A percentile compares a stretch with the other conserved stretches of the same genome.
Conservation (phyloP, 2,888 invertebrate species). For the Amblyteles armatorius region DNA sequence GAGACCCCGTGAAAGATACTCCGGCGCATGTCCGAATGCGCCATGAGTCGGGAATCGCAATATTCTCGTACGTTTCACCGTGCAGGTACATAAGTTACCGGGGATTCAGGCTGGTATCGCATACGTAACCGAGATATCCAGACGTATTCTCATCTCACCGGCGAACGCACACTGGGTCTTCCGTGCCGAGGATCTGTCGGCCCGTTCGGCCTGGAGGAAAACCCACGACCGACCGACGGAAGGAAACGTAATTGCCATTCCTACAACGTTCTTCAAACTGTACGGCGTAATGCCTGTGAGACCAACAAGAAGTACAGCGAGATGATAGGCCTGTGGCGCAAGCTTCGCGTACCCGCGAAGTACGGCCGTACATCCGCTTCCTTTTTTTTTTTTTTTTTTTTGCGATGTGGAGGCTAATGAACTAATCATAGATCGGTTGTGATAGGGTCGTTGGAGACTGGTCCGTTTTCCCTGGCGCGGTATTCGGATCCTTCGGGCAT, state of each 20-base stretch:
- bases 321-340: background rate
- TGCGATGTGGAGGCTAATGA: background rate
- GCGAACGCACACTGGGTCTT: slow-evolving; percentile 6
- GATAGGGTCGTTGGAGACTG: no score
- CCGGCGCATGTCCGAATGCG: slow-evolving; percentile 17
- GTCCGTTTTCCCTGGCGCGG: no score
- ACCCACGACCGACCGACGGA: slow-evolving; percentile 37
- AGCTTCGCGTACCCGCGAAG: background rate
- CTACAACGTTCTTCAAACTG: background rate
- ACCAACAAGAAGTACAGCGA: slow-evolving; percentile 24
- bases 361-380: background rate
- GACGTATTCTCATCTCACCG: slow-evolving; percentile 50
- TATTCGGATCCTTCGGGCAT: no score
- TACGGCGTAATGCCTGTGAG: slow-evolving; percentile 24
- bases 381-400: background rate
- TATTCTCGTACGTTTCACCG: slow-evolving; percentile 16
- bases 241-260: slow-evolving; percentile 58
- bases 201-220: slow-evolving; percentile 38
- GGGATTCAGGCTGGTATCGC: slow-evolving; percentile 38
- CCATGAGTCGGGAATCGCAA: slow-evolving; percentile 45
- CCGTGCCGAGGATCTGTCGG: slow-evolving; percentile 22
- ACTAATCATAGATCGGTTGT: background rate
- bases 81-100: slow-evolving; percentile 38
- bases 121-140: slow-evolving; percentile 51
- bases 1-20: slow-evolving; percentile 8